Evolutionary conservation across 2,113 vertebrate genomes (phyloP), one percentile per base, ranked within the genome.

Genomic region (Corynorhinus townsendii): DNA sequence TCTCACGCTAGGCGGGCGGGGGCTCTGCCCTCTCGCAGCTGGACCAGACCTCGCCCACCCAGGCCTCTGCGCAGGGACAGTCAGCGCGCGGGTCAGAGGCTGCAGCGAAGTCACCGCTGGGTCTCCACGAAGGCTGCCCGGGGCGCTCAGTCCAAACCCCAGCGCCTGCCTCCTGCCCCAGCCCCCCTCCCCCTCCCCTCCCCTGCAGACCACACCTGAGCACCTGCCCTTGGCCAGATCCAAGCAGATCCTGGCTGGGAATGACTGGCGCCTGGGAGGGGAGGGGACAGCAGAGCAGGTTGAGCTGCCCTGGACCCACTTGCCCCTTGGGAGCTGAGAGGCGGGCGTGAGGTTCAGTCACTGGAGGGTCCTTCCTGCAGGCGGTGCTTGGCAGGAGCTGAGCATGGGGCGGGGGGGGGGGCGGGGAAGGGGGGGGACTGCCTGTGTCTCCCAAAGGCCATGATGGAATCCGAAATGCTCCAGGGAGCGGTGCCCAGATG

Each of bases 201-300:
- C 28, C 28, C 35, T 47, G 11, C 73, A 15, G 19, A 6, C 22
- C 49, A 28, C 62, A 4, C 3, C n/a, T 11, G 52, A 3, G 5
- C 0, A 2, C 56, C 24, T 15, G 26, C 28, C 45, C 7, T 45
- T 0, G 2, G 84, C 56, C 43, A 11, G 38, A 4, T 3, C 45
- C n/a, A 0, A 5, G 73, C 69, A n/a, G 47, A 52, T 20, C 4
- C 28, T 14, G 0, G n/a, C 6, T 0, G 28, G 62, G 66, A n/a
- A 35, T 0, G 20, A 43, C 0, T 0, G 2, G 43, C 0, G 0
- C n/a, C 56, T 0, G 1, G 69, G 43, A 69, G 62, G 7, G 5
- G 19, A 11, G 20, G 4, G 12, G 24, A 5, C 28, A 24, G 24
- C 7, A 6, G 26, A 14, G 62, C 19, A 22, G 4, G 16, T 16